Conservation (phyloP, 2,888 invertebrate genomes). For the Melipona beecheii region DNA sequence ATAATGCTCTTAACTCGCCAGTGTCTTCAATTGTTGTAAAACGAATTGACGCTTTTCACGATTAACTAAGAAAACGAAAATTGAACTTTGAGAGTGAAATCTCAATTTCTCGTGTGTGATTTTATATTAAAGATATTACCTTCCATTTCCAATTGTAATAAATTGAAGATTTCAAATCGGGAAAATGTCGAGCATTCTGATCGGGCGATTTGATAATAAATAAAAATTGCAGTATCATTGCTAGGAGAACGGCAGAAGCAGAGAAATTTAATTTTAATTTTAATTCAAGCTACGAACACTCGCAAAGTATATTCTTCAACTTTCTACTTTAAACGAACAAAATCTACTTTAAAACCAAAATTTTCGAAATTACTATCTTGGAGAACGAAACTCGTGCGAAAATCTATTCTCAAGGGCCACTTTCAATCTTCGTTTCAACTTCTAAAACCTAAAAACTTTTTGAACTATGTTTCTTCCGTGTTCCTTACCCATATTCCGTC, state of each 20-base stretch:
- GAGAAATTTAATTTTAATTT: no score
- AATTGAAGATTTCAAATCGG: no score
- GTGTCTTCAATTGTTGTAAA: background rate
- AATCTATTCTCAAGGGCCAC: background rate
- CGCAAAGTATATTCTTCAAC: no score
- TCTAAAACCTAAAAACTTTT: background rate
- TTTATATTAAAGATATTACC: no score
- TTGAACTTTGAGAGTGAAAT: background rate
- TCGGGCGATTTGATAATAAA: no score
- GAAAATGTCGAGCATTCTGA: no score
- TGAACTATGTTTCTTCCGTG: background rate
- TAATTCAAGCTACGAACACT: no score
- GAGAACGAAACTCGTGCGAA: background rate
- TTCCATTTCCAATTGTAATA: no score
- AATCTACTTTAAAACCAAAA: background rate
- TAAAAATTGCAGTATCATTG: no score
- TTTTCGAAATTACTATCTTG: background rate
- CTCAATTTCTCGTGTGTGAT: no score
- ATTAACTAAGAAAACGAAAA: background rate
- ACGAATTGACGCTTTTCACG: background rate
- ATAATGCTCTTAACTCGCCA: background rate
- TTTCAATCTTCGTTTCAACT: background rate
- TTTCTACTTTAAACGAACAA: no score
- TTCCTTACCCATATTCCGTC: conserved; percentile 35
- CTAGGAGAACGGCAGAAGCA: no score